Evolutionary conservation across 2,113 vertebrate genomes (phyloP), one percentile per base, ranked within the genome.

Genomic region (Poeciliopsis occidentalis): DNA sequence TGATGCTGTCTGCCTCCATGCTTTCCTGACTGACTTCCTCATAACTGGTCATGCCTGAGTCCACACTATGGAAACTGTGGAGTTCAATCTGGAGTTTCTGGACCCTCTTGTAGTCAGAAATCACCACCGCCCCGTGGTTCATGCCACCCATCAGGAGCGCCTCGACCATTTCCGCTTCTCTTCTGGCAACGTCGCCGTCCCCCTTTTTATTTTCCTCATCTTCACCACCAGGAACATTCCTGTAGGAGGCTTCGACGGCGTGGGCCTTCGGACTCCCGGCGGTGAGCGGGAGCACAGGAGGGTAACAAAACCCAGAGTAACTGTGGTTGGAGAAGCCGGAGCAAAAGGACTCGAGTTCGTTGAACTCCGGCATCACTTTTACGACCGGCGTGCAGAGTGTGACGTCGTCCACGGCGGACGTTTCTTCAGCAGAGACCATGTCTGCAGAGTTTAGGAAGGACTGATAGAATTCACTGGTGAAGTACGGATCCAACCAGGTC

Each of bases 291-390:
- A 63, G 39, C 30, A 69, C 22, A 32, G 71, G 67, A 61, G 71
- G 41, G 62, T 71, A 26, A 32, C 69, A 81, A 26, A 79, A 4
- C 1, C 87, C 44, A 22, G 92, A 88, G 79, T 92, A 92, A 31
- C n/a, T 91, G 24, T 86, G 90, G 67, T 93, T 93, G 69, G 86
- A 85, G 85, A 93, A 93, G 70, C 69, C 64, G 60, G 90, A 89
- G 22, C 27, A 65, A 67, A 54, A 80, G 0, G 71, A 75, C 4
- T 75, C 61, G 7, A 12, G 3, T 37, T 7, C 51, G 5, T 12
- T 11, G 1, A 70, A 41, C 0, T 11, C 75, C 3, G 15, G 37
- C 2, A 78, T 73, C 47, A 37, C 57, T 67, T 78, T 71, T 0
- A 31, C 47, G 19, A 79, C 54, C 22, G 5, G 64, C 2, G 4